phyloP scores from a whole-genome alignment of 1,140 invertebrate genomes.

The Ladona fulva region DNA sequence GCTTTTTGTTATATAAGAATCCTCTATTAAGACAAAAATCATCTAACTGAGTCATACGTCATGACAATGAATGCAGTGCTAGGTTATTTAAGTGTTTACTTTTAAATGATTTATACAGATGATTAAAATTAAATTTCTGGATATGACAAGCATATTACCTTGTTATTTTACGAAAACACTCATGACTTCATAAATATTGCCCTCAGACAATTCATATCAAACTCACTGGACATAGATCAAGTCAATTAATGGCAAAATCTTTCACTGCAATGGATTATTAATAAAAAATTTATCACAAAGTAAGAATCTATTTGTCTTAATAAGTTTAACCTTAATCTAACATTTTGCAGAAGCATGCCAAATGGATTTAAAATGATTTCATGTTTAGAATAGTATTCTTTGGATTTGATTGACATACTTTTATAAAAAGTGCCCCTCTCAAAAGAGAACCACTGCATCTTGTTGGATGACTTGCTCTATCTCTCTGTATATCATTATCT shows the following conservation, averaged over 20 bases:
- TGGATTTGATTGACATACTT: background rate
- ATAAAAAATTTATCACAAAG: constrained; percentile 10
- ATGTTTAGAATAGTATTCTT: background rate
- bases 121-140: background rate
- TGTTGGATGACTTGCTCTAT: background rate
- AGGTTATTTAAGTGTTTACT: background rate
- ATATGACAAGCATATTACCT: background rate
- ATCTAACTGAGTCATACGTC: background rate
- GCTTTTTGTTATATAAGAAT: background rate
- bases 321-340: background rate
- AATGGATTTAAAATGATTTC: background rate
- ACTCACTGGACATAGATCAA: background rate
- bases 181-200: background rate
- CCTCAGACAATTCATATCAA: background rate
- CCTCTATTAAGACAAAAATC: background rate
- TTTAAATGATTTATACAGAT: background rate
- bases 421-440: background rate
- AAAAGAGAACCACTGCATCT: background rate
- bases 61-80: background rate
- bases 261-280: background rate
- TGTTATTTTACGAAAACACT: background rate
- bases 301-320: background rate
- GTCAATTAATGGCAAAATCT: background rate
- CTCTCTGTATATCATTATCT: background rate
- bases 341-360: background rate